Percentiles rank a stretch among this genome's conserved stretches.
Conservation (phyloP, 1,140 invertebrate genomes). For the Sarcophaga bullata region DNA sequence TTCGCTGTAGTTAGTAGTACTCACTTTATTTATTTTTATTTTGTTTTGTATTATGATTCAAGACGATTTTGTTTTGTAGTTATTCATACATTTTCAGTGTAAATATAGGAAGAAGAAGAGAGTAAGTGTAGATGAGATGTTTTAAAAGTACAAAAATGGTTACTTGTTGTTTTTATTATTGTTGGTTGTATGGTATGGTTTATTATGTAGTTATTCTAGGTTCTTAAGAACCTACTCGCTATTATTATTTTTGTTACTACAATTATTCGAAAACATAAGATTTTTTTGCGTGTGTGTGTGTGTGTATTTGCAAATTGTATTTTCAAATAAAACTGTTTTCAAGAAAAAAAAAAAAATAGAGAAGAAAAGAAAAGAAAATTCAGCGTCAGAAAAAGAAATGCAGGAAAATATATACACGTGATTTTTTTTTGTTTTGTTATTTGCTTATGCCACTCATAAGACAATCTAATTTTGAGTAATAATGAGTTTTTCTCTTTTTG, state of each 20-base stretch:
- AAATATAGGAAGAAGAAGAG: no score
- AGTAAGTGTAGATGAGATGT: no score
- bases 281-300: neutral
- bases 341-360: neutral
- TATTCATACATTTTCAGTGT: no score
- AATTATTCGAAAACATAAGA: neutral
- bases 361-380: neutral
- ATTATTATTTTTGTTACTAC: neutral
- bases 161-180: neutral
- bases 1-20: no score
- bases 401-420: neutral
- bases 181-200: neutral
- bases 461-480: no score
- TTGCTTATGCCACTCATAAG: neutral
- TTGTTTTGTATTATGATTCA: no score
- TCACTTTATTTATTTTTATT: no score
- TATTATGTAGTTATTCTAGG: neutral
- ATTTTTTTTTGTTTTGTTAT: neutral
- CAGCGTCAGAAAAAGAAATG: neutral
- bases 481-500: no score
- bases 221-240: neutral
- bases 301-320: neutral
- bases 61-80: no score
- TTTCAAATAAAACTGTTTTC: slow-evolving; percentile 8
- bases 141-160: no score